Base-by-base conservation (phyloP, 2,888 invertebrate species). In the Malthinus seriepunctatus region DNA sequence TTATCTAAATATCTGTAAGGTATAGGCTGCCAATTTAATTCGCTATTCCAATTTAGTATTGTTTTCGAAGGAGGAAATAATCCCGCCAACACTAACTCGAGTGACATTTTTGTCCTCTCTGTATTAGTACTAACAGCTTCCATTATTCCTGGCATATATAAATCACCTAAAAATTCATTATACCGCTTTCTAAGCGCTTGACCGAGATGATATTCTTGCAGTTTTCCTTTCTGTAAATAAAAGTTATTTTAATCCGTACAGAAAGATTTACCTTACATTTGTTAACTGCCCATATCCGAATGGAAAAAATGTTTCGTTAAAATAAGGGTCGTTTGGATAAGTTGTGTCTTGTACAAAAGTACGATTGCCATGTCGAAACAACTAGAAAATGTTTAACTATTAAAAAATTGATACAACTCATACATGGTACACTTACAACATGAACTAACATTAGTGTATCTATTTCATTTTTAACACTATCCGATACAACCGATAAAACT, bases 71-170 rank as follows among this genome's bases (percentile, higher is more conserved):
- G 87, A 47, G 86, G 86, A 78, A 85, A 90, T 50, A 91, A 74
- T 9, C 87, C 88, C 12, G 89, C 87, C 58, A 89, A 76, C 42
- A 88, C 83, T 14, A 86, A 79, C 65, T 86, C 81, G 37, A 88
- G 83, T 38, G 88, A 87, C 86, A 88, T 89, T 73, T 88, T 82
- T 2, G 91, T 87, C 50, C 91, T 81, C 69, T 88, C 84, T 31
- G 86, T 84, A 61, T 86, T 86, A 1, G 90, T 89, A 51, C 86
- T 85, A 71, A 87, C 82, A 1, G 90, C 83, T 72, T 84, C 82
- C 50, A 89, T 64, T n/a, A 61, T 66, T 56, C 83, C 80, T 8
- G 83, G 80, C 63, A 78, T 79, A 72, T 86, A 88, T 45, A 78
- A 71, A 12, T 78, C 75, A 12, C 84, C 84, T 51, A 90, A 75